These are phyloP conservation scores for Enteromius viviparus DNA, from an alignment of 2,797 vertebrate species.

Conservation along the genomic window DNA sequence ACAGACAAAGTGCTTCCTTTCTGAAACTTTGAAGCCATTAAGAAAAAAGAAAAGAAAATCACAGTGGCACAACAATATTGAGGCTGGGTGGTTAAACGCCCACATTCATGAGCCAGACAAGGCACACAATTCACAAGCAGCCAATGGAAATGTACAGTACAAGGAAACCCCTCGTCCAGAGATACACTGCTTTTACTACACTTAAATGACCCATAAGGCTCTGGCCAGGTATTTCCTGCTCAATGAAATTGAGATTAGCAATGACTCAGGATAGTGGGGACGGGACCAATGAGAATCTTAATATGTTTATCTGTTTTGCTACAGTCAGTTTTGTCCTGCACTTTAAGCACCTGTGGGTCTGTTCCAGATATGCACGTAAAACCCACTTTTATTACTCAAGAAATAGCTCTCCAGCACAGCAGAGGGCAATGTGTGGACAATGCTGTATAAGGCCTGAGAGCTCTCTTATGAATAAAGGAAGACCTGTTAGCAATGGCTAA, in stretches of 20 bases:
- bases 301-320: constrained; percentile 49
- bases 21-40: constrained; percentile 37
- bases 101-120: constrained; percentile 53
- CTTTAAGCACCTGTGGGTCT: constrained; percentile 62
- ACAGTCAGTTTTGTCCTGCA: constrained; percentile 58
- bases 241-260: constrained; percentile 17
- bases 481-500: constrained; percentile 27
- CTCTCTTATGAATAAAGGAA: constrained; percentile 33
- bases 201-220: constrained; percentile 41
- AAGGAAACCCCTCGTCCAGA: background rate
- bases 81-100: constrained; percentile 49
- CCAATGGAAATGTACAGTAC: constrained; percentile 49
- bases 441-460: constrained; percentile 46
- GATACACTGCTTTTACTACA: constrained; percentile 45
- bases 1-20: constrained; percentile 43
- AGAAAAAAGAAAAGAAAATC: constrained; percentile 41
- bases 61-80: constrained; percentile 61
- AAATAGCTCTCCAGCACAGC: constrained; percentile 47
- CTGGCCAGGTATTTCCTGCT: constrained; percentile 35
- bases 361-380: constrained; percentile 49
- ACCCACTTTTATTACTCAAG: constrained; percentile 58
- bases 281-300: constrained; percentile 48
- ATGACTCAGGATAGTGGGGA: constrained; percentile 22
- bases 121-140: constrained; percentile 53
- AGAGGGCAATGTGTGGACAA: constrained; percentile 49